Percentiles rank a stretch among this genome's conserved stretches.
These are phyloP conservation scores for Labroides dimidiatus DNA, from an alignment of 2,797 vertebrate species.

Conservation along the genomic window DNA sequence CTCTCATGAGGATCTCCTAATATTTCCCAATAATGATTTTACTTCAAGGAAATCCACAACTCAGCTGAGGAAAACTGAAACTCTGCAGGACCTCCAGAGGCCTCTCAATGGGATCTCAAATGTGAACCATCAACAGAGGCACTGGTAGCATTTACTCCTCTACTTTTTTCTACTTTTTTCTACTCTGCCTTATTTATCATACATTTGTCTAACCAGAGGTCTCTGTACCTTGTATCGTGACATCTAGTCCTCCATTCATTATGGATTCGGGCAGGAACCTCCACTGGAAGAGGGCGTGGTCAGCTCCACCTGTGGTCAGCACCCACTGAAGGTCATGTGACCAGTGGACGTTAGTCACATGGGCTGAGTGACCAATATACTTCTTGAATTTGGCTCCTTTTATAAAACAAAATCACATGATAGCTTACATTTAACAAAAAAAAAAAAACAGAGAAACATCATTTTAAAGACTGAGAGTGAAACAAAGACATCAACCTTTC, in stretches of 20 bases:
- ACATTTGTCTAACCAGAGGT: neutral
- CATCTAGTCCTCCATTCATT: constrained; percentile 88
- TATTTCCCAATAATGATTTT: neutral
- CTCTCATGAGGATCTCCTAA: neutral
- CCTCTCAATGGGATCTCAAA: neutral
- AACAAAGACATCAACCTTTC: constrained; percentile 82
- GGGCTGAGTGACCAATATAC: constrained; percentile 94
- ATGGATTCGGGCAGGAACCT: constrained; percentile 92
- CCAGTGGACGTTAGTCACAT: constrained; percentile 96
- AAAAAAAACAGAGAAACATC: neutral
- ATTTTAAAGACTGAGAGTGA: neutral
- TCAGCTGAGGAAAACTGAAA: neutral
- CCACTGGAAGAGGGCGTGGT: constrained; percentile 98
- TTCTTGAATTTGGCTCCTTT: constrained; percentile 94
- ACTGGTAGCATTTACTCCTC: neutral
- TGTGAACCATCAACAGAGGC: neutral
- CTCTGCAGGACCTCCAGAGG: neutral
- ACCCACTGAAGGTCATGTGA: constrained; percentile 96
- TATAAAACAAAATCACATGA: constrained; percentile 1
- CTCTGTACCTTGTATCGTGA: constrained; percentile 46
- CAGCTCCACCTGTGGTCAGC: constrained; percentile 93
- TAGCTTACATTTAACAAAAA: neutral
- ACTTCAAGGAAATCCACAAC: neutral
- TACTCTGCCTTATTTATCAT: neutral
- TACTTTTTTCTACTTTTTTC: neutral